Conservation (phyloP, 2,888 invertebrate genomes). For the Apantesis nais region DNA sequence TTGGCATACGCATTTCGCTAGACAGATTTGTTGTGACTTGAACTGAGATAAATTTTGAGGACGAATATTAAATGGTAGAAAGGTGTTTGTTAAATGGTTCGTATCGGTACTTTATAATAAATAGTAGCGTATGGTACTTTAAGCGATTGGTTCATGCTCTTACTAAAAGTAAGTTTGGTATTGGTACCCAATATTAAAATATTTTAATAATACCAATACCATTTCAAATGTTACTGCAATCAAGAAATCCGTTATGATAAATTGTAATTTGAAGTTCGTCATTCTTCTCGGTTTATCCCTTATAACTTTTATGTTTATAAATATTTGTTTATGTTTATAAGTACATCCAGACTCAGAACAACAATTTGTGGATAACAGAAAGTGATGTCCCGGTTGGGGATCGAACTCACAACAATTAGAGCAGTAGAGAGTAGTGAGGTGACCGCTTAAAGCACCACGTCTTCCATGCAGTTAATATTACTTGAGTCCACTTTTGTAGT, state of each 20-base stretch:
- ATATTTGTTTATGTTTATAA: neutral
- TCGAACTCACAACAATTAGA: too few relatives aligned
- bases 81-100: slow-evolving; percentile 33
- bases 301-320: neutral
- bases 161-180: neutral
- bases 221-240: neutral
- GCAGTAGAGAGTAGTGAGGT: too few relatives aligned
- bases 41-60: slow-evolving; percentile 62
- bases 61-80: slow-evolving; percentile 41
- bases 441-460: too few relatives aligned
- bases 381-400: too few relatives aligned
- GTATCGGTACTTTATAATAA: slow-evolving; percentile 42
- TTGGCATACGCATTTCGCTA: slow-evolving; percentile 74
- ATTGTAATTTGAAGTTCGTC: neutral
- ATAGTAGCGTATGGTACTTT: slow-evolving; percentile 40
- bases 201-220: neutral
- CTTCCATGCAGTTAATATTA: too few relatives aligned
- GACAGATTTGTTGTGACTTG: slow-evolving; percentile 77
- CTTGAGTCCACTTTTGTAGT: neutral
- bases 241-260: neutral
- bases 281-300: neutral
- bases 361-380: too few relatives aligned
- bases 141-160: neutral
- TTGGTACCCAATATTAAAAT: neutral
- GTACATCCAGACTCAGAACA: too few relatives aligned